Evolutionary conservation across 2,888 invertebrate species (phyloP), one percentile per base, ranked within the genome.

Genomic region (Falcaria lacertinaria): DNA sequence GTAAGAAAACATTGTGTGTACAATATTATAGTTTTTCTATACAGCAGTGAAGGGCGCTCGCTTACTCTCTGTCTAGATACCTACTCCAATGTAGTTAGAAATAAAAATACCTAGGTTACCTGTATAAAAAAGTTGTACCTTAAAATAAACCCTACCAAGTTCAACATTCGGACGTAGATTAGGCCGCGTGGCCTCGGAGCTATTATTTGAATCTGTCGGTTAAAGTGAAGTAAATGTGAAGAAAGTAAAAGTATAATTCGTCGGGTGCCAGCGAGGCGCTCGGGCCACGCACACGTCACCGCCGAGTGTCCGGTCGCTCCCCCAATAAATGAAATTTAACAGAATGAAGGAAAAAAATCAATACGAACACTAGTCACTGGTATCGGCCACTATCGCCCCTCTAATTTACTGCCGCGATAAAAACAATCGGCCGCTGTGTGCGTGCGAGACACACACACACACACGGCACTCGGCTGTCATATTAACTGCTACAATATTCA

Each of bases 311-410:
- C 74, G 71, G 67, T 71, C 76, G 76, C 82, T 83, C 88, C 87
- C 86, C 81, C 82, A 80, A 88, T 88, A 88, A 88, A 88, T 87
- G 87, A 88, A 89, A 88, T 89, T 89, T 87, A 83, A 86, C 89
- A 81, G 87, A 86, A 87, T 87, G 88, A 87, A 83, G 88, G 88
- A 88, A 89, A 87, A 83, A 88, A 89, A 89, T 88, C 88, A 86
- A 89, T 88, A 88, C 81, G 41, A 62, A 69, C 73, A 80, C 77
- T 80, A 76, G 69, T 71, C 64, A 73, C 57, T 63, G 54, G 53
- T 77, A 83, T 81, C 83, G 80, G 72, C 73, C 77, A 85, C 81
- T 86, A 87, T 84, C 85, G 80, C 79, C 80, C 80, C 72, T 74
- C 74, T 86, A 85, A 88, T 86, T 87, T 85, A 86, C 80, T 82